These are phyloP conservation scores for Actenoides hombroni DNA, from an alignment of 2,113 vertebrate species.

Conservation along the genomic window DNA sequence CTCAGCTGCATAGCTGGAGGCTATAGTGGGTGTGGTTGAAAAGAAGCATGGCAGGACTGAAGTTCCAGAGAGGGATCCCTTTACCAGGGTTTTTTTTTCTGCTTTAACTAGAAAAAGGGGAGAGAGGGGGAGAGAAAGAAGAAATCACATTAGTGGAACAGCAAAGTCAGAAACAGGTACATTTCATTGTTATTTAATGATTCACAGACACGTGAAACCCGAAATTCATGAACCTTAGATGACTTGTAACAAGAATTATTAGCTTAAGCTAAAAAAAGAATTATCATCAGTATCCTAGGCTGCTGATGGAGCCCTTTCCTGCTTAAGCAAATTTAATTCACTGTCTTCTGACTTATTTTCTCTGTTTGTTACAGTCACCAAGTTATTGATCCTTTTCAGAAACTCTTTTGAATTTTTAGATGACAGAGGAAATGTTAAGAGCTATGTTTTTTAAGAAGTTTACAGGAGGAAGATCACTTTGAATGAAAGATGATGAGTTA, in stretches of 20 bases:
- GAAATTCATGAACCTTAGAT: neutral
- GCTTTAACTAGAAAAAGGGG: slow-evolving; percentile 57
- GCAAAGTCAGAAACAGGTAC: neutral
- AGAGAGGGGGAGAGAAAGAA: neutral
- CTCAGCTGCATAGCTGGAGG: slow-evolving; percentile 78
- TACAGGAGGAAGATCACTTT: neutral
- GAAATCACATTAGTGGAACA: neutral
- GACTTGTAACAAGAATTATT: neutral
- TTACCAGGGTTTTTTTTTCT: slow-evolving; percentile 76
- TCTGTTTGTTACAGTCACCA: neutral
- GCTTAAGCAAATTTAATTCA: neutral
- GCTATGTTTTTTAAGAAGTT: neutral
- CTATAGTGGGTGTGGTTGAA: slow-evolving; percentile 84
- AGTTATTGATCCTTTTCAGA: neutral
- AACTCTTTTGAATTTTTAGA: neutral
- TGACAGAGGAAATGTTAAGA: neutral
- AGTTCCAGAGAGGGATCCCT: slow-evolving; percentile 87
- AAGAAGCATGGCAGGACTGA: slow-evolving; percentile 91
- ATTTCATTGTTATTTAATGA: neutral
- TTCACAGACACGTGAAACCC: neutral
- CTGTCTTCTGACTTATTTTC: neutral
- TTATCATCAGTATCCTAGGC: neutral
- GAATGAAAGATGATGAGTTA: neutral
- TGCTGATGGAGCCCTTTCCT: fast-evolving
- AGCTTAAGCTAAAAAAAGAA: neutral